Evolutionary conservation across 1,140 invertebrate species (phyloP), one percentile per base, ranked within the genome.

Genomic region (Wasmannia auropunctata): DNA sequence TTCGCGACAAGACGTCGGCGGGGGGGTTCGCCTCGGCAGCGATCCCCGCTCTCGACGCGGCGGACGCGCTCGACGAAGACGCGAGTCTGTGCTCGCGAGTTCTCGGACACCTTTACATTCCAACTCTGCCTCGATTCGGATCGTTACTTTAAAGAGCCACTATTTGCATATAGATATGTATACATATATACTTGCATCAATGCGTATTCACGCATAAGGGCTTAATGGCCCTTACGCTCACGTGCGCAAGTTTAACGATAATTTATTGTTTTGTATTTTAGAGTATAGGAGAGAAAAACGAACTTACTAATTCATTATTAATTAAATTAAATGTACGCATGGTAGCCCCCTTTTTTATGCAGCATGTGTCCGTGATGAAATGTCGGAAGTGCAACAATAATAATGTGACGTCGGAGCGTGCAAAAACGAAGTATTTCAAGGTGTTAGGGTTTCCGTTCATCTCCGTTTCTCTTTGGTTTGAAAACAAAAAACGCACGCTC

Each of bases 231-330:
- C 80, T 86, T 74, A 79, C 60, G 77, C 85, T 70, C 90, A 51
- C n/a, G 86, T 92, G 90, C 83, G 91, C 86, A 43, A 72, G 40
- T 83, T 77, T 91, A 87, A 83, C 80, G 76, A 87, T 92, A 89
- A 93, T 93, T 93, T 93, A 93, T 93, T 92, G 85, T 93, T 92
- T 93, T 92, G 87, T 92, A 92, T 89, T 89, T 88, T 90, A 91
- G 90, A 69, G 40, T 85, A 77, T 89, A 88, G 76, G 76, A 60
- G 85, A 91, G 25, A 87, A 70, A 76, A 70, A 76, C 46, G 40
- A 87, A 88, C 80, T 89, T 86, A 91, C 70, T 87, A 88, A 90
- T 90, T 87, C 65, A 88, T 86, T 81, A 91, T 67, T 86, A 86
- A 90, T 90, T 88, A 79, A 63, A 89, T 56, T 65, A 63, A 85